A percentile compares a stretch with the other conserved stretches of the same genome.
Conservation (phyloP, 2,113 vertebrate genomes). For the Gymnogyps californianus region DNA sequence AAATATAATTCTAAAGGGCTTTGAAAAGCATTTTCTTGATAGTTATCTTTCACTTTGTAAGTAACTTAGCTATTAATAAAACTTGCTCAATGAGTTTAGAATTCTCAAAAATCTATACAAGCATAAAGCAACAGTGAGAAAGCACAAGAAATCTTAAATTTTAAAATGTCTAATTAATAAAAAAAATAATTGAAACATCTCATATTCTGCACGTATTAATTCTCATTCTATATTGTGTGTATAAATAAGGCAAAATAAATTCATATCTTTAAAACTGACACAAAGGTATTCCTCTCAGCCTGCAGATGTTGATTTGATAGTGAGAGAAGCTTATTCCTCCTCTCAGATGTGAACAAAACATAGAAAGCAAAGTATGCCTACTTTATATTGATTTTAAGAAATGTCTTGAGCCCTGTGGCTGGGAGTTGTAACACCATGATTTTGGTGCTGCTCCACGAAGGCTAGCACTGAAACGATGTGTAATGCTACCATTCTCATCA, state of each 20-base stretch:
- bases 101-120: background rate
- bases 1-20: background rate
- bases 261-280: background rate
- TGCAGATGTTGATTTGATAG: background rate
- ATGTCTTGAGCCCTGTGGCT: background rate
- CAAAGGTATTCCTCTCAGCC: background rate
- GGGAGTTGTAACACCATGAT: background rate
- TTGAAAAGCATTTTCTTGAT: background rate
- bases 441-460: background rate
- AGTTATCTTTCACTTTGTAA: background rate
- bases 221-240: background rate
- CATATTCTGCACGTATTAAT: background rate
- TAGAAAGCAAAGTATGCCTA: background rate
- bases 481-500: background rate
- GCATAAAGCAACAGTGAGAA: background rate
- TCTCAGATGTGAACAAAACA: background rate
- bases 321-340: background rate
- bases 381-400: background rate
- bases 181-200: background rate
- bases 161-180: background rate
- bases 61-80: background rate
- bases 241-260: background rate
- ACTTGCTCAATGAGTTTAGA: background rate
- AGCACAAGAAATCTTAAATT: background rate
- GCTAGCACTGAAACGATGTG: background rate